Evolutionary conservation across 2,797 vertebrate species (phyloP).

Genomic region (Rhabdophis nuchalis): DNA sequence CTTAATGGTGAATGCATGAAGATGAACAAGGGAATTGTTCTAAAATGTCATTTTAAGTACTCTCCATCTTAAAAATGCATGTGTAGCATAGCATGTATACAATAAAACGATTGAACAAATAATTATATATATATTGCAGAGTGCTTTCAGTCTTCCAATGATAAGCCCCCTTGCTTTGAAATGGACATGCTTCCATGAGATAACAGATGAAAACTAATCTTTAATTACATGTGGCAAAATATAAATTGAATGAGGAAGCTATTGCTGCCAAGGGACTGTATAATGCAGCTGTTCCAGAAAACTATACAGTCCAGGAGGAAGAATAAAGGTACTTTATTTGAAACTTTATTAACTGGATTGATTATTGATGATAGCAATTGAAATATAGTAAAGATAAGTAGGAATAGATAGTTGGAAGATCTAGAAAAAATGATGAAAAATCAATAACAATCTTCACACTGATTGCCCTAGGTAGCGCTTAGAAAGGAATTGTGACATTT

Average conservation of each 20-base stretch:
- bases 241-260: background rate
- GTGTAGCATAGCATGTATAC: background rate
- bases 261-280: background rate
- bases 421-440: background rate
- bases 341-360: background rate
- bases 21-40: background rate
- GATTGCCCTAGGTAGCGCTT: background rate
- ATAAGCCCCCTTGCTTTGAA: background rate
- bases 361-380: background rate
- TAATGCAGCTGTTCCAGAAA: background rate
- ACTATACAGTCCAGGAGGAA: background rate
- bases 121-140: background rate
- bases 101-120: background rate
- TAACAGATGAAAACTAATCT: background rate
- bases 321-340: background rate
- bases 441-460: background rate
- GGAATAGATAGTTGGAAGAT: background rate
- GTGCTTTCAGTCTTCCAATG: background rate
- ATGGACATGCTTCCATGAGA: background rate
- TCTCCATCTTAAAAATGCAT: background rate
- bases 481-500: background rate
- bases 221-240: background rate
- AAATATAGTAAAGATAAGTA: background rate
- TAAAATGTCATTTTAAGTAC: slow-evolving; percentile 3
- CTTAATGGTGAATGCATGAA: background rate